Evolutionary conservation across 2,797 vertebrate genomes (phyloP), one percentile per base, ranked within the genome.

Genomic region (Netta rufina): DNA sequence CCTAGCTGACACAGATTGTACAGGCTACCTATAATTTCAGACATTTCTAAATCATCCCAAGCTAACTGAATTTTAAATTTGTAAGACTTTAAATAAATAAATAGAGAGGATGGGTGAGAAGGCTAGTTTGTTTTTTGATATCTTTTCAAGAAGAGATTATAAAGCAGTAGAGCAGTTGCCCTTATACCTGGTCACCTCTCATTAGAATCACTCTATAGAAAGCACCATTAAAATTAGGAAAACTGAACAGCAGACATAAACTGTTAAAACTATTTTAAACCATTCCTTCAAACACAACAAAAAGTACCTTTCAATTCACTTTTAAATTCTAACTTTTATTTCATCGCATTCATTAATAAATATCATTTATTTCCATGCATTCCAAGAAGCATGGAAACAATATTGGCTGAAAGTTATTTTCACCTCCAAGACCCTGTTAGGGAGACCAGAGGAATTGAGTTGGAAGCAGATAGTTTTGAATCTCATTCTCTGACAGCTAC

Each of bases 181-280:
- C 4, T 62, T 3, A 0, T 12, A 6, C 36, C 65, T 43, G 3
- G 19, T 57, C 0, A 0, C 25, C 25, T 71, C 51, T 78, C 4
- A 0, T 57, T 51, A 27, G 53, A 57, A 41, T 30, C 32, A 6
- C 30, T 24, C 30, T n/a, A 2, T 6, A 13, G 64, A 72, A 72
- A 91, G 36, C 41, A 17, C 4, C 12, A 1, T 13, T 41, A 56
- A 79, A 79, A 72, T 13, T 66, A 41, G 16, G 2, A n/a, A 47
- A 90, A 47, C 21, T 7, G 13, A 66, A 51, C 8, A 39, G 24
- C 53, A 73, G 3, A 24, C 60, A 79, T 43, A 51, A n/a, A 30
- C 45, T 0, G 1, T 38, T 67, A 6, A 57, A 57, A 32, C 12
- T 53, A 1, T 21, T 90, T 73, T 61, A 13, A 25, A 32, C 45